Evolutionary conservation across 2,888 invertebrate genomes (phyloP).

Genomic region (Microchrysa polita): DNA sequence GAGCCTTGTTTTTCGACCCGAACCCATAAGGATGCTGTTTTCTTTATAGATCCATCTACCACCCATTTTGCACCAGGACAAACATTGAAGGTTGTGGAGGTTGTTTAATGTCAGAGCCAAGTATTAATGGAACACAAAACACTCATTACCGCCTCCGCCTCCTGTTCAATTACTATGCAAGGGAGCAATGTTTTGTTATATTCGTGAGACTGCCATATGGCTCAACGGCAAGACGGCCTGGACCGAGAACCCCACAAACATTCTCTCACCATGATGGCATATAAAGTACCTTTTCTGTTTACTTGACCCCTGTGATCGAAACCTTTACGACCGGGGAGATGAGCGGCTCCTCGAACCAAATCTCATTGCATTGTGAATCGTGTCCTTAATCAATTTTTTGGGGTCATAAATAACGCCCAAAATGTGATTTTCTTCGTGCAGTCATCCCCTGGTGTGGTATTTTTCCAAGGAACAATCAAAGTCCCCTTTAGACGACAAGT

Average conservation of each 20-base stretch:
- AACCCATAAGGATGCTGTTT: background rate
- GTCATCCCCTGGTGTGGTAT: constrained; percentile 31
- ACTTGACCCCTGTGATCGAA: constrained; percentile 36
- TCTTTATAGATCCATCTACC: background rate
- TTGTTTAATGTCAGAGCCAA: constrained; percentile 39
- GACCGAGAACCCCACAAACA: background rate
- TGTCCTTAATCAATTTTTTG: constrained; percentile 41
- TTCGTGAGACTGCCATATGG: constrained; percentile 36
- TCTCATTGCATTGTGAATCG: constrained; percentile 42
- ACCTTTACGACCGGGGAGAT: background rate
- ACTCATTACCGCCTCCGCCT: constrained; percentile 42
- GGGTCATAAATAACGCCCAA: constrained; percentile 42
- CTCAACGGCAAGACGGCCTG: too few relatives aligned
- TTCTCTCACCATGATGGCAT: constrained; percentile 4
- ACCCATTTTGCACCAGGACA: too few relatives aligned
- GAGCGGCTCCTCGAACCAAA: background rate
- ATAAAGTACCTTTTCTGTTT: constrained; percentile 30
- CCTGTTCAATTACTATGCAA: constrained; percentile 43
- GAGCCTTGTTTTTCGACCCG: background rate
- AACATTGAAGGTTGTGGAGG: constrained; percentile 10
- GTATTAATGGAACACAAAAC: constrained; percentile 38
- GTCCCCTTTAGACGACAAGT: constrained; percentile 37
- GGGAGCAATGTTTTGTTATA: constrained; percentile 33
- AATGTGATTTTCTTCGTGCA: constrained; percentile 33
- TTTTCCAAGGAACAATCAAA: constrained; percentile 30